These are phyloP conservation scores for Martes flavigula DNA, from an alignment of 2,797 vertebrate genomes.

Conservation along the genomic window DNA sequence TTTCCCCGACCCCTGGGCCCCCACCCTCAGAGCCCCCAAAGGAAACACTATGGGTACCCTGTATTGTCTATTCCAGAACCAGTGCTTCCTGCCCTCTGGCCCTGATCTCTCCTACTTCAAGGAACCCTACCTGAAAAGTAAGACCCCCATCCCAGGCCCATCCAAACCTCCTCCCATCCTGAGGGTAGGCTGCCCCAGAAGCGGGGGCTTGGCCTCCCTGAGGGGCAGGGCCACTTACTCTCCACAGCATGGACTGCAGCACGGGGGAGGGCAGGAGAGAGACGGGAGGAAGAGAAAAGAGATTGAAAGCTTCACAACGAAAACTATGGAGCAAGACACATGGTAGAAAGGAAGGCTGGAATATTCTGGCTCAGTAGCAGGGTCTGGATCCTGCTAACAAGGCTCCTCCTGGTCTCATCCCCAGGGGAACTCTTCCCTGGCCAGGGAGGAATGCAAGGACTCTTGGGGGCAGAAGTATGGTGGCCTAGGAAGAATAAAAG, in stretches of 20 bases:
- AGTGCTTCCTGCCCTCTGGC: background rate
- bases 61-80: background rate
- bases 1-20: background rate
- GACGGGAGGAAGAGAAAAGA: slow-evolving; percentile 78
- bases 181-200: background rate
- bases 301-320: slow-evolving; percentile 73
- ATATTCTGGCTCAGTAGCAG: background rate
- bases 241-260: slow-evolving; percentile 85
- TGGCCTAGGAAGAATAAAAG: background rate
- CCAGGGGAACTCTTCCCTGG: background rate
- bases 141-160: background rate
- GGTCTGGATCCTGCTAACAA: slow-evolving; percentile 2
- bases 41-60: background rate
- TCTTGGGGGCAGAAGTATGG: background rate
- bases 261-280: slow-evolving; percentile 76
- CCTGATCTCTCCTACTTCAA: background rate
- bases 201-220: background rate
- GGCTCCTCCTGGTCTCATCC: background rate
- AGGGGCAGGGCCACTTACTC: slow-evolving; percentile 81
- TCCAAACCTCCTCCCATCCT: background rate
- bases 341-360: background rate
- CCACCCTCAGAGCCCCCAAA: background rate
- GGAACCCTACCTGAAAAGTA: background rate
- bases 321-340: slow-evolving; percentile 48
- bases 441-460: background rate